Base-by-base conservation (phyloP, 2,113 vertebrate genomes). In the Delphinapterus leucas region DNA sequence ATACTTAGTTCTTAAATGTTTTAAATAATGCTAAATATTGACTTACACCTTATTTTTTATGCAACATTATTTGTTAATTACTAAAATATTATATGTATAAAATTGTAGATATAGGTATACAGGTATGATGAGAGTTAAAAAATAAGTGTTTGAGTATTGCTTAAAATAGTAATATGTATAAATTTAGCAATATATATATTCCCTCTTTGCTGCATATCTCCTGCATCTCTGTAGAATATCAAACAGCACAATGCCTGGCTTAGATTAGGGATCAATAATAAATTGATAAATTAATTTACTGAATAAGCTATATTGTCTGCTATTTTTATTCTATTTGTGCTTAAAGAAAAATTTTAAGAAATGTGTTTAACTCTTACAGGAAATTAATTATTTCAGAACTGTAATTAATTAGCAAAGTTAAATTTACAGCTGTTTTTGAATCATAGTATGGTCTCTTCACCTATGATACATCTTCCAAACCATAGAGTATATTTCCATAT, bases 361-460 rank as follows among this genome's bases (percentile, higher is more conserved):
- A 74, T 21, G 3, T 26, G 23, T 26, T 73, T 88, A 13, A 23
- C 33, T 25, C 13, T 15, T 81, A 74, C 8, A 74, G 10, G 74
- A 86, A 89, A 47, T 53, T 80, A 3, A 92, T 83, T 14, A 70
- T 93, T 5, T 92, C 77, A 44, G 23, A 83, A 47, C 2, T 55
- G 14, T 53, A 1, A 80, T 96, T 90, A 93, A 88, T 61, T 80
- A 67, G 8, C 81, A 44, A 12, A 12, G 10, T 71, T 96, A 92
- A 70, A 44, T 92, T 93, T 96, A 23, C 0, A 28, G 31, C 13
- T 76, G 25, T 25, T 83, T 98, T 95, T 97, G 36, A 86, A 4
- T n/a, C 90, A 73, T 28, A 67, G 53, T 90, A 65, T 49, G 5
- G 36, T 89, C 63, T 97, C 11, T 20, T 90, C 13, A 44, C 9